Percentiles rank a stretch among this genome's conserved stretches.
These are phyloP conservation scores for Drosophila nigricruria DNA, from an alignment of 2,888 invertebrate species.

Conservation along the genomic window DNA sequence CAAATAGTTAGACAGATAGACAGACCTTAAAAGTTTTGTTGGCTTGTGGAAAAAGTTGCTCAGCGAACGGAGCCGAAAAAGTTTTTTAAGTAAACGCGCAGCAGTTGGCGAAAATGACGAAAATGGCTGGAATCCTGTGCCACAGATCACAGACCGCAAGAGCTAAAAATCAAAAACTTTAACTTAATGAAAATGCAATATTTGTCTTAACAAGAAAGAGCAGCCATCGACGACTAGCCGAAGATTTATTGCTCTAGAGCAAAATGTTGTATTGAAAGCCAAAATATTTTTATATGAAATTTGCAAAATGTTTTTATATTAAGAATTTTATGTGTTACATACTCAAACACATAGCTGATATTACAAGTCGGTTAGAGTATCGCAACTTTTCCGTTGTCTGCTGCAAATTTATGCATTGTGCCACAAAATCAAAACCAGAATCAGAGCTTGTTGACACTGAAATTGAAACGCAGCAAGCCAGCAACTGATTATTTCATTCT, in stretches of 20 bases:
- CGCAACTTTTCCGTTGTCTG: slow-evolving; percentile 24
- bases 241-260: slow-evolving; percentile 18
- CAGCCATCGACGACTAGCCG: slow-evolving; percentile 20
- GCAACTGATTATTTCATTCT: slow-evolving; percentile 14
- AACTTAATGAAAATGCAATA: slow-evolving; percentile 66
- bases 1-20: slow-evolving; percentile 43
- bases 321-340: neutral
- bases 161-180: slow-evolving; percentile 64
- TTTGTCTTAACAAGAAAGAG: slow-evolving; percentile 41
- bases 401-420: slow-evolving; percentile 49
- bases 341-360: neutral
- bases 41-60: slow-evolving; percentile 42
- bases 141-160: slow-evolving; percentile 51
- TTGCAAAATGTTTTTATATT: neutral
- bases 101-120: slow-evolving; percentile 20
- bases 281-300: neutral
- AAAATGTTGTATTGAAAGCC: neutral
- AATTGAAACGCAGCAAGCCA: slow-evolving; percentile 41
- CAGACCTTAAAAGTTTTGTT: slow-evolving; percentile 54
- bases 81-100: slow-evolving; percentile 53
- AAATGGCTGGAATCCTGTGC: slow-evolving; percentile 21
- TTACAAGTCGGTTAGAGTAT: neutral
- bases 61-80: slow-evolving; percentile 45
- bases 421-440: slow-evolving; percentile 6
- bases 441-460: slow-evolving; percentile 33